Base-by-base conservation (phyloP, 2,797 vertebrate genomes). In the Parauchenoglanis ngamensis region DNA sequence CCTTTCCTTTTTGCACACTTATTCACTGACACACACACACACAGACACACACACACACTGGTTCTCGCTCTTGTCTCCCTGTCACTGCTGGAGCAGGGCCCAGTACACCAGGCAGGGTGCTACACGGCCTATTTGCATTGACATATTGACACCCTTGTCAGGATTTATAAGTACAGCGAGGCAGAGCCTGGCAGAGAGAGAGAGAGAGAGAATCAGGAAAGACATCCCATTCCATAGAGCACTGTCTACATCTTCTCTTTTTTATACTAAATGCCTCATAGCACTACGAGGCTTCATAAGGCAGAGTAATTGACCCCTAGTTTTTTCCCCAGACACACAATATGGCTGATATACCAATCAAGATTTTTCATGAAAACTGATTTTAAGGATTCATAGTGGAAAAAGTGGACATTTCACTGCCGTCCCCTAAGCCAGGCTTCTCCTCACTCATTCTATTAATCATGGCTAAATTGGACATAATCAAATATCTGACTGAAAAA, bases 401-500 rank as follows among this genome's bases (percentile, higher is more conserved):
- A 21, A n/a, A 8, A 44, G 21, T 21, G 7, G 28, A 21, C 52
- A 21, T n/a, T 46, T 63, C 21, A 15, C 28, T 23, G 40, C 21
- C 13, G 44, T 67, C 68, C 28, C 7, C 21, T 44, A 67, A 25
- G n/a, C 61, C 61, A 12, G 68, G 21, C 73, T 83, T 87, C 70
- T 86, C 17, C 65, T 79, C 80, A 91, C 91, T 94, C 92, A 93
- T 94, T 92, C 90, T 89, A 82, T 84, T 77, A 91, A 68, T 81
- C 70, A 78, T 70, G 59, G 77, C 89, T 86, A 90, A 92, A 92
- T 93, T 93, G 86, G 88, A 93, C 89, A 92, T 93, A 93, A 94
- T 95, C 93, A 94, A 94, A 94, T 95, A 94, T 95, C 94, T 94
- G 93, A 94, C 90, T 91, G 93, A 94, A 95, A 93, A 95, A 93